A percentile compares a stretch with the other conserved stretches of the same genome.
Conservation (phyloP, 2,113 vertebrate genomes). For the human (Homo sapiens) region DNA sequence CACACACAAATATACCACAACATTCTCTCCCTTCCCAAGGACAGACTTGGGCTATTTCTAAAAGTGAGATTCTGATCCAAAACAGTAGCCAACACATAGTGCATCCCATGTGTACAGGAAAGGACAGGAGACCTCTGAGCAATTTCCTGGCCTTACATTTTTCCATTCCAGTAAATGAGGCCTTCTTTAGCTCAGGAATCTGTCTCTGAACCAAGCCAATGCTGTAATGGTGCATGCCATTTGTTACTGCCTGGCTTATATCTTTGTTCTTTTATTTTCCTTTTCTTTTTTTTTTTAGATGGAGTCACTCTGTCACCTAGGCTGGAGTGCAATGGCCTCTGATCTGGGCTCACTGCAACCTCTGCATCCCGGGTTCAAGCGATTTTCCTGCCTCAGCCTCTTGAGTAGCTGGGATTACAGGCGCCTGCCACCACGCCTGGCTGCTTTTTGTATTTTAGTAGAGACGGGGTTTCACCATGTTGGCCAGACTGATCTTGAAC, state of each 20-base stretch:
- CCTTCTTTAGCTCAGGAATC: conserved; percentile 67
- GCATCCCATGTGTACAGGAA: conserved; percentile 65
- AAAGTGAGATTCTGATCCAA: conserved; percentile 59
- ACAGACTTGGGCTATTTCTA: conserved; percentile 61
- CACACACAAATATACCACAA: neutral
- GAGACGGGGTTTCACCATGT: too few species aligned
- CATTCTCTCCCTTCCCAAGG: conserved; percentile 63
- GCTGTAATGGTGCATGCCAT: neutral
- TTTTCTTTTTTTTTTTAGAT: too few species aligned
- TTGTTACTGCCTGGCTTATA: neutral
- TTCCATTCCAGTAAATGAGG: conserved; percentile 73
- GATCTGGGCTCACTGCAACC: too few species aligned
- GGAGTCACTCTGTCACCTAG: too few species aligned
- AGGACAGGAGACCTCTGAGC: conserved; percentile 64
- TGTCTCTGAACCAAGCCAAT: neutral
- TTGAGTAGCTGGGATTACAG: too few species aligned
- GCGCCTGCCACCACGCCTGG: too few species aligned
- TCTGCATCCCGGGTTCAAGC: too few species aligned
- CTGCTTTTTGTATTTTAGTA: too few species aligned
- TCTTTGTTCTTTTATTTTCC: conserved; percentile 62
- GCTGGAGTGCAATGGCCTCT: too few species aligned
- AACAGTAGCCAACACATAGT: conserved; percentile 43
- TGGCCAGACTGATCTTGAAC: too few species aligned
- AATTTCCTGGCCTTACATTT: conserved; percentile 75
- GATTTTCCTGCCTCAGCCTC: too few species aligned